Evolutionary conservation across 2,888 invertebrate species (phyloP).

Genomic region (Taphrorychus bicolor): DNA sequence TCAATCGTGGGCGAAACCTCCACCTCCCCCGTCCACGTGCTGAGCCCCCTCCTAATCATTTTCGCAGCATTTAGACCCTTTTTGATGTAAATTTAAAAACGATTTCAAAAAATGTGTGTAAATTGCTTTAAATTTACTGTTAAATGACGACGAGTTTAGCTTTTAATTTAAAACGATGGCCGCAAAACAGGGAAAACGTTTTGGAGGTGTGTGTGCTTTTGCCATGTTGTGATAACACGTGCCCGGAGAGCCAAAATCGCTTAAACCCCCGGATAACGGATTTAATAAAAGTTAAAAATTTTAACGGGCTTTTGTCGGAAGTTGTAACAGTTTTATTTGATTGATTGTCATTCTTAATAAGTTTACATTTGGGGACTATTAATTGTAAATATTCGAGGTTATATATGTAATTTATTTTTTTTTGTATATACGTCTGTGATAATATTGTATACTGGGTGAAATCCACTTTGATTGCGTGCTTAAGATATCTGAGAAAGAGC

Average conservation of each 20-base stretch:
- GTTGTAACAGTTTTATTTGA: not conserved
- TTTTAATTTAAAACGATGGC: not conserved
- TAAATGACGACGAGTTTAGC: not conserved
- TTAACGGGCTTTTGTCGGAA: not conserved
- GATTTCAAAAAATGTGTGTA: not conserved
- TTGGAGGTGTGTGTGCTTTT: not conserved
- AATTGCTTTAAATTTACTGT: not conserved
- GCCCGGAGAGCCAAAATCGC: not conserved
- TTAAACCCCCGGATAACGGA: not conserved
- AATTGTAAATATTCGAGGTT: conserved; percentile 15
- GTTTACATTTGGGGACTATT: no score
- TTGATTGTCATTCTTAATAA: no score
- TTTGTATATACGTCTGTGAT: conserved; percentile 40
- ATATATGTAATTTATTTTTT: conserved; percentile 37
- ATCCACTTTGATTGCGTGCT: not conserved
- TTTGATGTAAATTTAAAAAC: not conserved
- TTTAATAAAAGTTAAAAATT: not conserved
- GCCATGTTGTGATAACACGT: not conserved
- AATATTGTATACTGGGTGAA: conserved; percentile 17
- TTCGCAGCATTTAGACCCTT: not conserved
- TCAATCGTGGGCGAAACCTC: conserved; percentile 55
- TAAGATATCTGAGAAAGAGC: not conserved
- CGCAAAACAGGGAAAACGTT: not conserved
- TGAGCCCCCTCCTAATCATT: not conserved
- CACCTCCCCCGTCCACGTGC: conserved; percentile 21